Percentiles rank a stretch among this genome's conserved stretches.
phyloP scores from a whole-genome alignment of 2,888 invertebrate species.

The Volucella inanis region DNA sequence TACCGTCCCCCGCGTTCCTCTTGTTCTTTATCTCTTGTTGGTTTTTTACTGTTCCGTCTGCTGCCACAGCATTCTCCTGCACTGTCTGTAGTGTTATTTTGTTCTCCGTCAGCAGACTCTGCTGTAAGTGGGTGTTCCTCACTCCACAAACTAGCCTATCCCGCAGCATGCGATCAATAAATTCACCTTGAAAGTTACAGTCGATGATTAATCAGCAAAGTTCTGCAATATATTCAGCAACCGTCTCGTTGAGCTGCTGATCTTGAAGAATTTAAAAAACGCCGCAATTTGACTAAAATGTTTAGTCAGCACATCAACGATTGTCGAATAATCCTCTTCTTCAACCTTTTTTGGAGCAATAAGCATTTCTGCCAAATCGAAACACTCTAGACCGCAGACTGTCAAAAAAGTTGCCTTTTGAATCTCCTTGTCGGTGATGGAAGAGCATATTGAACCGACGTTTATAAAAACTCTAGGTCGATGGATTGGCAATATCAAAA shows the following conservation, averaged over 20 bases:
- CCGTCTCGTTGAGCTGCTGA: no score
- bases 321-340: background rate
- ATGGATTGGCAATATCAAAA: no score
- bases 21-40: background rate
- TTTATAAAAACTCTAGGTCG: no score
- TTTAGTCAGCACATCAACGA: conserved; percentile 14
- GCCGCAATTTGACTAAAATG: conserved; percentile 65
- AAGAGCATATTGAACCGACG: no score
- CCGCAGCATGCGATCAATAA: conserved; percentile 59
- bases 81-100: conserved; percentile 57
- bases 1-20: no score
- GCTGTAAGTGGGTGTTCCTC: conserved; percentile 49
- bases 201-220: no score
- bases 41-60: conserved; percentile 48
- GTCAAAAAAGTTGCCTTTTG: background rate
- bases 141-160: conserved; percentile 67
- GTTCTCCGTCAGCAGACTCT: conserved; percentile 52
- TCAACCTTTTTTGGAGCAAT: conserved; percentile 6
- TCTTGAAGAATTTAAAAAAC: conserved; percentile 18
- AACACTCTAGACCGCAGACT: conserved; percentile 7
- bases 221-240: no score
- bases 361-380: conserved; percentile 1
- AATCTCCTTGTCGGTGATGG: no score
- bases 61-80: conserved; percentile 47
- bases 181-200: no score